Percentiles rank a stretch among this genome's conserved stretches.
These are phyloP conservation scores for Chrysogorgia sp. DNA, from an alignment of 92 coral and sea anemone species.

Conservation along the genomic window DNA sequence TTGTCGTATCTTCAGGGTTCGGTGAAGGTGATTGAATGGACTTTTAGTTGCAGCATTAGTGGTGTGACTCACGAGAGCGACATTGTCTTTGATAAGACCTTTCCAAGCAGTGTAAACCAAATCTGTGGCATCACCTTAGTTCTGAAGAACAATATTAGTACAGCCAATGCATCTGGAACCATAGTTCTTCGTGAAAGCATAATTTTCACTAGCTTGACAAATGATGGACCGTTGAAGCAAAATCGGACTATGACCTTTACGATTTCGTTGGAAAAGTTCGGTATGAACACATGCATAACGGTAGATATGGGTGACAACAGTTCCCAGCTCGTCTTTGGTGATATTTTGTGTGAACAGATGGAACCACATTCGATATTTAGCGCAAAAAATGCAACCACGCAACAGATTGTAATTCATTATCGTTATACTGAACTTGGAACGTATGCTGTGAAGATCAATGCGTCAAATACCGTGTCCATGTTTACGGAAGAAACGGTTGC, in stretches of 20 bases:
- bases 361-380: not conserved
- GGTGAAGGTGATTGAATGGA: not conserved
- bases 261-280: constrained; percentile 63
- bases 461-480: constrained; percentile 69
- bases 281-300: constrained; percentile 67
- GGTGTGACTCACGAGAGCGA: not conserved
- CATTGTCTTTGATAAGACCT: constrained; percentile 2
- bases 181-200: constrained; percentile 45
- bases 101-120: constrained; percentile 5
- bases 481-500: constrained; percentile 51
- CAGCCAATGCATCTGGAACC: constrained; percentile 17
- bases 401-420: constrained; percentile 42
- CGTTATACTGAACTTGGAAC: constrained; percentile 47
- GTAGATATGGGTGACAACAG: constrained; percentile 67
- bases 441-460: constrained; percentile 69
- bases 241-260: constrained; percentile 50
- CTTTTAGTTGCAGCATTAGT: not conserved
- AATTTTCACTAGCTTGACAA: constrained; percentile 32
- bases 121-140: constrained; percentile 2
- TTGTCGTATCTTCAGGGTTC: not conserved
- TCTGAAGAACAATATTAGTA: not conserved
- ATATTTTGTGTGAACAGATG: constrained; percentile 33
- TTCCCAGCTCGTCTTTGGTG: constrained; percentile 62
- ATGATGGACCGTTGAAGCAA: constrained; percentile 69
- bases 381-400: not conserved